phyloP scores from a whole-genome alignment of 2,888 invertebrate genomes.

The Teleiodes luculella region DNA sequence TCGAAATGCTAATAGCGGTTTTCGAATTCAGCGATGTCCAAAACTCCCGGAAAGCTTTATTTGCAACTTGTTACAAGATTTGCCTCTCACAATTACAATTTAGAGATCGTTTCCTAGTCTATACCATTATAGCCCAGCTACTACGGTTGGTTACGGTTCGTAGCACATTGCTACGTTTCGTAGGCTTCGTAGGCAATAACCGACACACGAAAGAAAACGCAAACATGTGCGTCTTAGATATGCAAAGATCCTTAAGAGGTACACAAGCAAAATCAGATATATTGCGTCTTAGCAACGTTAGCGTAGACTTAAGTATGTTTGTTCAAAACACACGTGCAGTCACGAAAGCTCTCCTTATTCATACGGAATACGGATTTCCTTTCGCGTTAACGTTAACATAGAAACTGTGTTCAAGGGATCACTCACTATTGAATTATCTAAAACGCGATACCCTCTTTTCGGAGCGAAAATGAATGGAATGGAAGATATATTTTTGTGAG shows the following conservation, averaged over 20 bases:
- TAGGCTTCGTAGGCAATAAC: neutral
- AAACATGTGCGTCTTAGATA: neutral
- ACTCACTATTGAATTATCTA: constrained; percentile 1
- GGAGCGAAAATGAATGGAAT: neutral
- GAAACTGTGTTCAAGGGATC: neutral
- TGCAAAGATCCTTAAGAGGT: neutral
- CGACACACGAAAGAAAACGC: neutral
- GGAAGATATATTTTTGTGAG: constrained; percentile 3
- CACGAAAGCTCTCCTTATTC: neutral
- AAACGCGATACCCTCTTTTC: neutral
- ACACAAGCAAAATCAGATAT: neutral
- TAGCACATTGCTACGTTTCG: neutral
- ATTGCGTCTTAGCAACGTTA: no score
- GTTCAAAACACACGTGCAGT: neutral
- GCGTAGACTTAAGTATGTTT: no score
- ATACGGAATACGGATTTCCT: neutral
- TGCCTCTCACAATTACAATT: no score
- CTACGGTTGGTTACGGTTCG: neutral
- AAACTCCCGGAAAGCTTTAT: no score
- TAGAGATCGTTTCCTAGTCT: no score
- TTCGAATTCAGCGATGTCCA: no score
- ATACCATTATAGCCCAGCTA: no score
- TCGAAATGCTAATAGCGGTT: no score
- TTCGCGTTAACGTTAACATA: neutral
- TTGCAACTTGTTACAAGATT: no score